phyloP scores from a whole-genome alignment of 2,888 invertebrate species.

The Hesperia comma region DNA sequence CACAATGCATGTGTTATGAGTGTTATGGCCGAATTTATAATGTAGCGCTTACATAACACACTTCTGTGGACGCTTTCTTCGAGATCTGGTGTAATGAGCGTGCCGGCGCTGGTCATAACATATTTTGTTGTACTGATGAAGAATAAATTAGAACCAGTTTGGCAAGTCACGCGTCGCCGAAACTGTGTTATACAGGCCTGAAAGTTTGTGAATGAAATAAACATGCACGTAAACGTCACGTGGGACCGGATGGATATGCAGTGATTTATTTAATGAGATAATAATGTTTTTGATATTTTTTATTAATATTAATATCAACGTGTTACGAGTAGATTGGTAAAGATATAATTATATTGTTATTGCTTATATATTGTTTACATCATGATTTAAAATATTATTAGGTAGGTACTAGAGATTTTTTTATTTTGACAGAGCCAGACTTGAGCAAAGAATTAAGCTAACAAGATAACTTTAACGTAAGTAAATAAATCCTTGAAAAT shows the following conservation, averaged over 20 bases:
- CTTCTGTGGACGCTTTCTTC: constrained; percentile 33
- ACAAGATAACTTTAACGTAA: too few species aligned
- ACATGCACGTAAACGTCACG: neutral
- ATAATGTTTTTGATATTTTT: neutral
- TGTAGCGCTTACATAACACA: constrained; percentile 23
- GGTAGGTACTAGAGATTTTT: too few species aligned
- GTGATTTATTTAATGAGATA: neutral
- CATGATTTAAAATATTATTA: too few species aligned
- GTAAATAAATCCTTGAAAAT: too few species aligned
- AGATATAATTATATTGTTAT: too few species aligned
- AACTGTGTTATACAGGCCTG: constrained; percentile 8
- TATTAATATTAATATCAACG: neutral
- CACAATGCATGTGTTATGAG: constrained; percentile 25
- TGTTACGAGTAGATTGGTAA: neutral
- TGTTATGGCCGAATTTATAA: constrained; percentile 26
- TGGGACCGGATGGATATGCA: neutral
- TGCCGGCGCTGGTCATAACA: constrained; percentile 19
- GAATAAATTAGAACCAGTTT: constrained; percentile 26
- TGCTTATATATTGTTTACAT: too few species aligned
- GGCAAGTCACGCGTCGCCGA: constrained; percentile 7
- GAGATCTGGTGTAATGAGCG: constrained; percentile 28
- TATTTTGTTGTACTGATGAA: constrained; percentile 25
- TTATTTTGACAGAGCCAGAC: too few species aligned
- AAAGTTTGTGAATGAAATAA: constrained; percentile 12
- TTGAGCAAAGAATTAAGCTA: too few species aligned